These are phyloP conservation scores for Morone chrysops DNA, from an alignment of 2,113 vertebrate species.

Conservation along the genomic window DNA sequence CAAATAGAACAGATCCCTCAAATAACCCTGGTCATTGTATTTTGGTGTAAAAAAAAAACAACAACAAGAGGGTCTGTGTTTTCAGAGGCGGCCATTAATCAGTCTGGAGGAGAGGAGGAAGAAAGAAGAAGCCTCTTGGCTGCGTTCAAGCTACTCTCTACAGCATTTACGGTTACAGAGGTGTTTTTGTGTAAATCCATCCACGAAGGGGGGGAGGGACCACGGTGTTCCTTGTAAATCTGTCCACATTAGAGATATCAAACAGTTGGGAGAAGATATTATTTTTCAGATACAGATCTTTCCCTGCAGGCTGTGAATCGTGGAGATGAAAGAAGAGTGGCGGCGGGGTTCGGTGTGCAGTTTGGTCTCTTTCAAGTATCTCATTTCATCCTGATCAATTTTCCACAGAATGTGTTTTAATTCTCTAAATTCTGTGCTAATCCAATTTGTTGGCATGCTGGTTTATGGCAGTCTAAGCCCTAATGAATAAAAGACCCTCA, in stretches of 20 bases:
- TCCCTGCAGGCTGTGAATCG: constrained; percentile 35
- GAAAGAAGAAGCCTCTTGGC: constrained; percentile 14
- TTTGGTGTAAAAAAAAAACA: constrained; percentile 34
- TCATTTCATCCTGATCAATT: constrained; percentile 57
- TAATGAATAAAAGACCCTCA: constrained; percentile 16
- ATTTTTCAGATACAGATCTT: constrained; percentile 35
- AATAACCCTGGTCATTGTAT: constrained; percentile 56
- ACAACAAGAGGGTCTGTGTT: constrained; percentile 17
- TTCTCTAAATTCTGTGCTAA: constrained; percentile 59
- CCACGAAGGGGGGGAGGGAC: neutral
- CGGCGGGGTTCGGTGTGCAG: neutral
- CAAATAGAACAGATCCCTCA: constrained; percentile 53
- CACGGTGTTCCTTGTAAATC: constrained; percentile 11
- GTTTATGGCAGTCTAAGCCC: constrained; percentile 19
- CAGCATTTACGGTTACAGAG: constrained; percentile 38
- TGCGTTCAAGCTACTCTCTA: neutral
- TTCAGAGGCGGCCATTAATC: constrained; percentile 42
- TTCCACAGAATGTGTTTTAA: constrained; percentile 58
- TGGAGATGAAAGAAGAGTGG: constrained; percentile 32
- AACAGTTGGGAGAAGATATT: constrained; percentile 18
- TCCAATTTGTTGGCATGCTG: constrained; percentile 62
- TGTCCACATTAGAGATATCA: constrained; percentile 27
- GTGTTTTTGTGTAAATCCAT: constrained; percentile 34
- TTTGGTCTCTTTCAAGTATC: constrained; percentile 34
- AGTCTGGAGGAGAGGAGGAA: constrained; percentile 32